Conservation (phyloP, 2,888 invertebrate species). For the Leucophenga montana region DNA sequence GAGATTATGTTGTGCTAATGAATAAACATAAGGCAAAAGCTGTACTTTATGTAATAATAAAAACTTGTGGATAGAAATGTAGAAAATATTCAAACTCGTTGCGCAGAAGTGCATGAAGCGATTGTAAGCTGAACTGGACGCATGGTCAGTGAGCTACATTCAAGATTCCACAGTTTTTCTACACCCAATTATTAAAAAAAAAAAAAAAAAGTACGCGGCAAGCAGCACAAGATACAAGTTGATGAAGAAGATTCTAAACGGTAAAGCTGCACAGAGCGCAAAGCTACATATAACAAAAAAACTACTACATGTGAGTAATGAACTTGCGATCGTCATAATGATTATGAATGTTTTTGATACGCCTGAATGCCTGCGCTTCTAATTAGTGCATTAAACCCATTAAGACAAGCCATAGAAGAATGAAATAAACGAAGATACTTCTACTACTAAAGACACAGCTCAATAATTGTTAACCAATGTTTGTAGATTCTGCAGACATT, state of each 20-base stretch:
- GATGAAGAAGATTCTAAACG: conserved; percentile 23
- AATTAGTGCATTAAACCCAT: conserved; percentile 68
- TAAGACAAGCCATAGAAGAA: conserved; percentile 33
- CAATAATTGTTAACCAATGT: conserved; percentile 42
- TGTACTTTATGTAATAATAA: conserved; percentile 17
- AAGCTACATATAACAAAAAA: not conserved
- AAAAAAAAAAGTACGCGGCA: conserved; percentile 28
- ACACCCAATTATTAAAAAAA: conserved; percentile 15
- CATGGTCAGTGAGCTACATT: conserved; percentile 64
- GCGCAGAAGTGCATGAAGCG: conserved; percentile 47
- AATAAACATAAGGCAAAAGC: conserved; percentile 10
- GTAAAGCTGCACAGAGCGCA: conserved; percentile 20
- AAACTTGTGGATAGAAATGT: conserved; percentile 7
- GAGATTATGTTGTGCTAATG: conserved; percentile 1
- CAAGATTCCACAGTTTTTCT: not conserved
- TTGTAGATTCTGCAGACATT: conserved; percentile 30
- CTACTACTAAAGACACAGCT: conserved; percentile 8
- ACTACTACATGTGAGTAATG: not conserved
- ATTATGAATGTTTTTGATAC: conserved; percentile 38
- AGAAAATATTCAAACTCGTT: conserved; percentile 8
- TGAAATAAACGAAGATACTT: conserved; percentile 30
- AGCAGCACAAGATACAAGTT: not conserved
- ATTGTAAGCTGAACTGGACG: conserved; percentile 6
- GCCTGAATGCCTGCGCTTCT: conserved; percentile 61
- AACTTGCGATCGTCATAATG: conserved; percentile 10